Conservation (phyloP, 2,113 vertebrate species). For the Rhinogobius similis region DNA sequence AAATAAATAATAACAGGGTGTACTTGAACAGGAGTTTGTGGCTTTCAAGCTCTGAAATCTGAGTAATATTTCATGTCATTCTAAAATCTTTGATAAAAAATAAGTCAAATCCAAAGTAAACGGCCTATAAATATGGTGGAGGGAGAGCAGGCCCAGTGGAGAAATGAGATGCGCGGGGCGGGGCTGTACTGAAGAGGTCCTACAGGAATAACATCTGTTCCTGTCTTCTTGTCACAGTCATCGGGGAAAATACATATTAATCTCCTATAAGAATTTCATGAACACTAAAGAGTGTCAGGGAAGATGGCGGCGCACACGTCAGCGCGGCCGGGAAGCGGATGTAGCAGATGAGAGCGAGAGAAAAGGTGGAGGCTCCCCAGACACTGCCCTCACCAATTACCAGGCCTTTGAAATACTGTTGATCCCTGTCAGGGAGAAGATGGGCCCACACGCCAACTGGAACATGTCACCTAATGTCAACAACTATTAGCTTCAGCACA, state of each 20-base stretch:
- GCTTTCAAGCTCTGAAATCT: no score
- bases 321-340: conserved; percentile 58
- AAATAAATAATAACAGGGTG: no score
- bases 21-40: no score
- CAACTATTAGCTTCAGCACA: conserved; percentile 20
- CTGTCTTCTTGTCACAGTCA: conserved; percentile 55
- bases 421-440: conserved; percentile 43
- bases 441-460: conserved; percentile 43
- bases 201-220: conserved; percentile 77
- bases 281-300: conserved; percentile 73
- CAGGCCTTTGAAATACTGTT: conserved; percentile 25
- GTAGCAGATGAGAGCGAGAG: conserved; percentile 52
- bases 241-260: conserved; percentile 75
- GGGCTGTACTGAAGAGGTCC: conserved; percentile 42
- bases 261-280: conserved; percentile 75
- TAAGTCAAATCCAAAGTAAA: neutral
- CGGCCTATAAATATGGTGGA: neutral
- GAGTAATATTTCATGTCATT: neutral
- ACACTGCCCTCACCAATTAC: conserved; percentile 62
- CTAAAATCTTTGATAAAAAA: neutral
- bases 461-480: conserved; percentile 44
- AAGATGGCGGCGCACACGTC: conserved; percentile 55
- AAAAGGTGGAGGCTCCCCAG: conserved; percentile 58
- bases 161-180: conserved; percentile 56
- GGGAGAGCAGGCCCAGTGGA: conserved; percentile 21